Evolutionary conservation across 2,113 vertebrate species (phyloP), one percentile per base, ranked within the genome.

Genomic region (Rhombomys opimus): DNA sequence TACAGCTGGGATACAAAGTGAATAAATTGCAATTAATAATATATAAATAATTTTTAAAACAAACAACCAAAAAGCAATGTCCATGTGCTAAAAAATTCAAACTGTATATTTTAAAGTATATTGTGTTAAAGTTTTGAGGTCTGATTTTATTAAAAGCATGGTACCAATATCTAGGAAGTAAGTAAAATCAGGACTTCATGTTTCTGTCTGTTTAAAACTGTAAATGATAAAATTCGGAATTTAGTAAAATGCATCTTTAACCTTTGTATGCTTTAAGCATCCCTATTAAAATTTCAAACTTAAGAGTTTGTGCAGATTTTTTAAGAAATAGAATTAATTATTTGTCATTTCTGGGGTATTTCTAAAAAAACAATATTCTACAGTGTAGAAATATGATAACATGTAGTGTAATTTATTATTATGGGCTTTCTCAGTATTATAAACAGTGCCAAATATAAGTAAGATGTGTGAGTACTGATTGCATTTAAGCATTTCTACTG

Each of bases 121-220:
- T 86, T 95, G 38, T 93, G 32, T 91, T 96, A 91, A 95, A 87
- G 87, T 23, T 82, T 2, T 81, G 70, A 90, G 41, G 61, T 10
- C 54, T 70, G 87, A 61, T 23, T 84, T 59, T 65, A 92, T 57
- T 92, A 87, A 94, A 82, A 89, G 25, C 3, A 32, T 86, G 11
- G 46, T 92, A 35, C 52, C 25, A 90, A 90, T 84, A 68, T 91
- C 41, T 89, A 63, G 41, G 27, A 86, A 87, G n/a, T 89, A 41
- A 35, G 22, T 87, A 73, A 90, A 38, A 90, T 65, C 57, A 72
- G 77, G 72, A 70, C 77, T 91, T 97, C 50, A 85, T 13, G 11
- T 87, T 96, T 94, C 9, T 76, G 0, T 90, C 32, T 76, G 90
- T 89, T 95, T 96, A 30, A 91, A 91, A 72, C 52, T 76, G 67